A percentile compares a stretch with the other conserved stretches of the same genome.
These are phyloP conservation scores for Tridacna crocea DNA, from an alignment of 2,888 invertebrate species.

Conservation along the genomic window DNA sequence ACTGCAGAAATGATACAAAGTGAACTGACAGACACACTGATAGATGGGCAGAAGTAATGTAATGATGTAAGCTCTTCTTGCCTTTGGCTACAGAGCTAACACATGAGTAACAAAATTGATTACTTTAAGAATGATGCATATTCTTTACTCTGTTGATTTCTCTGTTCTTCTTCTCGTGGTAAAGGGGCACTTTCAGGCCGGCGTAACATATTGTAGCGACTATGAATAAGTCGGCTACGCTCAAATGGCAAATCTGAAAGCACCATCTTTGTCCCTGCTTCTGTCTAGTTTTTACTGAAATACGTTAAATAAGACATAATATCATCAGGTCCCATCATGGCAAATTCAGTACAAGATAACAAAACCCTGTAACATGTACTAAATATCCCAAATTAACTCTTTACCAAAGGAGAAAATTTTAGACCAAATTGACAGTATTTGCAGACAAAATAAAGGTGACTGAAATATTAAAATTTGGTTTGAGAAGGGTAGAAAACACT, in stretches of 20 bases:
- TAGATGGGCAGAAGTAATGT: no score
- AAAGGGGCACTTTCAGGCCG: constrained; percentile 75
- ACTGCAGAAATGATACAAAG: no score
- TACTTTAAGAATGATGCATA: constrained; percentile 82
- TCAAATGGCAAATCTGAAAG: constrained; percentile 79
- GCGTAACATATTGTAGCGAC: constrained; percentile 72
- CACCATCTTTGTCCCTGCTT: constrained; percentile 68
- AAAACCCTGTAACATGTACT: no score
- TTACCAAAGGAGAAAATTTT: no score
- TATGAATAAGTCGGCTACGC: constrained; percentile 71
- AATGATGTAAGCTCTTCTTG: no score
- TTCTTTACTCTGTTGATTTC: constrained; percentile 70
- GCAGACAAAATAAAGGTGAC: no score
- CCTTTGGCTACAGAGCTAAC: background rate
- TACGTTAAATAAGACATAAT: background rate
- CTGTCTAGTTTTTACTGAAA: background rate
- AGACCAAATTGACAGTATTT: no score
- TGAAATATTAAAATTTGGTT: no score
- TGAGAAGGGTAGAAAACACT: background rate
- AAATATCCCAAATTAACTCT: no score
- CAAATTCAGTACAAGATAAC: no score
- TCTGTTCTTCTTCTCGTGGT: constrained; percentile 61
- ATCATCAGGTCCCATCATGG: no score
- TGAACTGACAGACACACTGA: no score
- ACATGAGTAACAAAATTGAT: constrained; percentile 20